A percentile compares a stretch with the other conserved stretches of the same genome.
phyloP scores from a whole-genome alignment of 2,888 invertebrate species.

The Scaptomyza cyrtandrae region DNA sequence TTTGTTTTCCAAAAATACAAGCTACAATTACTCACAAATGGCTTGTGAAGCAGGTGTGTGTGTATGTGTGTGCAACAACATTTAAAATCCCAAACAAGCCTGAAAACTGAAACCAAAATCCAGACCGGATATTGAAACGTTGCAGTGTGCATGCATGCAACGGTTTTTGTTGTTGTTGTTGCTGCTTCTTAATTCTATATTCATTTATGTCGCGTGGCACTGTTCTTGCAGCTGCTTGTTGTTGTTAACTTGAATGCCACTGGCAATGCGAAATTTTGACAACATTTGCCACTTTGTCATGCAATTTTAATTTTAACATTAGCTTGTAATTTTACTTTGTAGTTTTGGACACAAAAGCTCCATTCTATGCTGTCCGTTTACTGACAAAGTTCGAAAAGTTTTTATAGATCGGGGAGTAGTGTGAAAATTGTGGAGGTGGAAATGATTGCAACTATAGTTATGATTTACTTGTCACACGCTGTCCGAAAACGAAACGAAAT shows the following conservation, averaged over 20 bases:
- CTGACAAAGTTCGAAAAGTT: conserved; percentile 77
- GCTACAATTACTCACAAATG: conserved; percentile 28
- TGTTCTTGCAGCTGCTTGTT: conserved; percentile 3
- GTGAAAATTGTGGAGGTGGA: background rate
- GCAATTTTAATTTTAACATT: conserved; percentile 73
- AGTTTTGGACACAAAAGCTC: conserved; percentile 39
- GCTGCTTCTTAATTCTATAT: background rate
- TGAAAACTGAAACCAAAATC: conserved; percentile 36
- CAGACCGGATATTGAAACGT: conserved; percentile 65
- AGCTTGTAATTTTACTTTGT: conserved; percentile 67
- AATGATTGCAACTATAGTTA: conserved; percentile 51
- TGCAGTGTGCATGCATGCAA: conserved; percentile 43
- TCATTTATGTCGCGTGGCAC: conserved; percentile 22
- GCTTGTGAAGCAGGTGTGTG: background rate
- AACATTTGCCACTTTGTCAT: conserved; percentile 79
- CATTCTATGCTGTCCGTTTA: conserved; percentile 54
- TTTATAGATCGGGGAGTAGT: conserved; percentile 47
- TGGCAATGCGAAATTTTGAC: conserved; percentile 72
- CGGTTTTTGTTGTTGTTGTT: background rate
- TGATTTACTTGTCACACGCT: conserved; percentile 70
- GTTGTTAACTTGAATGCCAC: conserved; percentile 30
- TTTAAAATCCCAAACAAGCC: background rate
- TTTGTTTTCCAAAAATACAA: conserved; percentile 25
- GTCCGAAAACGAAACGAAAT: conserved; percentile 60
- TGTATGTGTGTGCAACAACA: background rate